phyloP scores from a whole-genome alignment of 2,113 vertebrate species.

The Paradisaea rubra region DNA sequence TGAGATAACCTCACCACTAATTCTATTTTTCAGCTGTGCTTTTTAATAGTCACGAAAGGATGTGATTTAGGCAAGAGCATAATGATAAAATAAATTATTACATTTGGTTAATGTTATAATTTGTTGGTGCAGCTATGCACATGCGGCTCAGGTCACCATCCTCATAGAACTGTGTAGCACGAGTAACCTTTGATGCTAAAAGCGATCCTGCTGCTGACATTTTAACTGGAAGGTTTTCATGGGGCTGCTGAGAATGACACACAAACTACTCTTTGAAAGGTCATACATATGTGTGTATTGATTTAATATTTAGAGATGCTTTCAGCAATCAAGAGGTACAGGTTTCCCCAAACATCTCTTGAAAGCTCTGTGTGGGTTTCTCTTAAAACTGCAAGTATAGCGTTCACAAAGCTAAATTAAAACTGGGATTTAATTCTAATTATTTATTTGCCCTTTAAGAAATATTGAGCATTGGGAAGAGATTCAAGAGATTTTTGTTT shows the following conservation, averaged over 20 bases:
- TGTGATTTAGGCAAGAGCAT: neutral
- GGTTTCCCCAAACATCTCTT: neutral
- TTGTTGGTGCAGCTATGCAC: neutral
- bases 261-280: neutral
- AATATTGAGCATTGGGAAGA: neutral
- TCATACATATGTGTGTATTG: constrained; percentile 17
- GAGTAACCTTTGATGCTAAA: neutral
- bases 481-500: neutral
- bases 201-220: neutral
- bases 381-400: neutral
- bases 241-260: neutral
- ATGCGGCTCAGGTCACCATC: neutral
- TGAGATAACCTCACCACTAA: neutral
- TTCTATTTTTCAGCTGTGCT: neutral
- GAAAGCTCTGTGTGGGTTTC: neutral
- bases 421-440: neutral
- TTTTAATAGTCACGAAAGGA: neutral
- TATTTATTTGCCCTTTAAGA: neutral
- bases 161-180: neutral
- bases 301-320: constrained; percentile 43
- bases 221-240: neutral
- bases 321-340: constrained; percentile 28
- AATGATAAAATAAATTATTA: neutral
- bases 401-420: neutral
- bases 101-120: neutral